phyloP scores from a whole-genome alignment of 2,113 vertebrate species.

The Ellobius talpinus region DNA sequence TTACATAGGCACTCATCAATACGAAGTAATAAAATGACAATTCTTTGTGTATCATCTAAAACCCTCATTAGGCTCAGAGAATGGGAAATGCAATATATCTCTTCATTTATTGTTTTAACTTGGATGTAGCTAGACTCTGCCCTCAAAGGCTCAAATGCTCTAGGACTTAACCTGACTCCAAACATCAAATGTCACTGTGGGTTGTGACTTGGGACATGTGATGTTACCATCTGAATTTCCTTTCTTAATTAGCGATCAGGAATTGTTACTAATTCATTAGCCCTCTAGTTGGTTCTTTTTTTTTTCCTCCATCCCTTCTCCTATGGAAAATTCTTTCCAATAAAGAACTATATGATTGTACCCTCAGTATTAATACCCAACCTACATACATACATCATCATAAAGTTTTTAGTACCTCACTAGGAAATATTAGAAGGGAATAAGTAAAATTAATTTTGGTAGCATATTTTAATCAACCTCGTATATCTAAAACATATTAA shows the following conservation, averaged over 20 bases:
- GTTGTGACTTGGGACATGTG: background rate
- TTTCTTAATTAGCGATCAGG: background rate
- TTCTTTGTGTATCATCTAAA: constrained; percentile 16
- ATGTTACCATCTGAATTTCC: background rate
- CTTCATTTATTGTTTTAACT: constrained; percentile 9
- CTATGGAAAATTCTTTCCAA: background rate
- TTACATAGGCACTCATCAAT: background rate
- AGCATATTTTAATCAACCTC: constrained; percentile 47
- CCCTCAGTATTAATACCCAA: background rate
- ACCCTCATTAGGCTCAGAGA: background rate
- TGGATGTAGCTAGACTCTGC: background rate
- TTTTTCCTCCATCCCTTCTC: background rate
- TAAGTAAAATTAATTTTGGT: constrained; percentile 41
- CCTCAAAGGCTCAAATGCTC: background rate
- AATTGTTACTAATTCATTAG: constrained; percentile 45
- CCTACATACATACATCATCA: background rate
- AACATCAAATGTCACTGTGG: background rate
- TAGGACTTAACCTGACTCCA: background rate
- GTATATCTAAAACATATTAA: constrained; percentile 36
- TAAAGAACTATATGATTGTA: background rate
- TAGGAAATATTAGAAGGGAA: constrained; percentile 8
- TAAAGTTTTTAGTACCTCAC: constrained; percentile 41
- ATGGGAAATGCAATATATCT: background rate
- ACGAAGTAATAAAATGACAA: background rate
- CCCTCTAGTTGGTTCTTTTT: constrained; percentile 8